These are phyloP conservation scores for Uria aalge DNA, from an alignment of 2,113 vertebrate genomes.

Conservation along the genomic window DNA sequence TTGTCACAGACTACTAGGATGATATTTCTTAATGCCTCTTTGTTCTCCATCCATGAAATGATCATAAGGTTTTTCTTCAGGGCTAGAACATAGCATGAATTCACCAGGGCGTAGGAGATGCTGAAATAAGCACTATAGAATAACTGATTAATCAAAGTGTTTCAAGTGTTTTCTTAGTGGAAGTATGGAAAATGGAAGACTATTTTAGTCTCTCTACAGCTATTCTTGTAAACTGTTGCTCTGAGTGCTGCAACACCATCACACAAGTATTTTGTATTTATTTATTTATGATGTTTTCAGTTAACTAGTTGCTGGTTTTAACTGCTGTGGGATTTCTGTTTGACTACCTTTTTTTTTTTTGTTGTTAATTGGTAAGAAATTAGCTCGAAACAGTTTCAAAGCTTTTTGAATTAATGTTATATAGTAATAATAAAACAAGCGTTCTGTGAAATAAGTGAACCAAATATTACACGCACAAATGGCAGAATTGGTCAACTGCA, in stretches of 20 bases:
- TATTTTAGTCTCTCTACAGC: background rate
- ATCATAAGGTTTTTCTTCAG: background rate
- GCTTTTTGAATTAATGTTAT: background rate
- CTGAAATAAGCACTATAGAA: background rate
- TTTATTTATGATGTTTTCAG: constrained; percentile 25
- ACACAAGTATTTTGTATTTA: background rate
- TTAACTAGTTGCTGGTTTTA: constrained; percentile 18
- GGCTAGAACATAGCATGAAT: background rate
- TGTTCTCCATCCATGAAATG: background rate
- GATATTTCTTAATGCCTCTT: background rate
- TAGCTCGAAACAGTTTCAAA: background rate
- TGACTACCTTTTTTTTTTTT: background rate
- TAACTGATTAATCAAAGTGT: background rate
- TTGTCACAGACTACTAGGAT: background rate
- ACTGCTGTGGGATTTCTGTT: background rate
- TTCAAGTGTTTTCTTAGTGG: background rate
- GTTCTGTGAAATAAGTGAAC: background rate
- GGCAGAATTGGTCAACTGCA: background rate
- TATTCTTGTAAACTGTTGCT: background rate
- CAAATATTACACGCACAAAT: background rate
- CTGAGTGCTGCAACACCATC: background rate
- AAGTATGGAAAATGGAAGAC: background rate
- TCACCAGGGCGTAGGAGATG: background rate
- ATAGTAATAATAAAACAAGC: background rate
- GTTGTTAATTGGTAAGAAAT: background rate